Evolutionary conservation across 2,888 invertebrate species (phyloP), one percentile per base, ranked within the genome.

Genomic region (Eurois occulta): DNA sequence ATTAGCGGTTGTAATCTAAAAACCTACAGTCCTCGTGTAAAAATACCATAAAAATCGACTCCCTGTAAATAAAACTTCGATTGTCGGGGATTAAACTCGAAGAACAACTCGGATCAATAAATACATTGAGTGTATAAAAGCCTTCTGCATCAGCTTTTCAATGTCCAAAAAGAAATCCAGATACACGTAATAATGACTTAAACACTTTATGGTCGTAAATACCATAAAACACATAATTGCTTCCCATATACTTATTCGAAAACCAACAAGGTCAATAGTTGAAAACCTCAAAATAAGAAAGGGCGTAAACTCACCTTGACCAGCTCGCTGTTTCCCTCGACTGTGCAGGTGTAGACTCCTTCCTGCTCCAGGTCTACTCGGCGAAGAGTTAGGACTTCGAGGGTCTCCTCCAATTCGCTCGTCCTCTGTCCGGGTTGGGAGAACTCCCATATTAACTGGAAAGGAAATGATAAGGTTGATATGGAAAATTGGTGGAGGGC

Each of bases 401-500:
- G 89, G 0, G 85, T 87, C 0, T 77, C 80, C 80, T 94, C 94
- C 87, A 95, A 84, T 82, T 94, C 93, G 0, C 88, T 87, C 1
- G 88, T 91, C 38, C 92, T 89, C 60, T 90, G 89, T 0, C 90
- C 93, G 0, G 92, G 91, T 0, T 91, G 89, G 3, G 91, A 92
- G 58, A 91, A 79, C 85, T 93, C 88, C 96, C 96, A 96, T 65
- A 92, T 89, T 69, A 96, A 64, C 96, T 96, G 89, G 0, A 91
- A 90, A 89, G 6, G 52, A 60, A 5, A 65, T 35, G 0, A 62
- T 24, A 4, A 2, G 2, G 32, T 55, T 62, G 3, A 48, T 38
- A 3, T 16, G 35, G 28, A 43, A 60, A 24, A 60, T 18, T 28
- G 16, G 1, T 48, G 24, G 24, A 11, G 5, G 5, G 5, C 5